A percentile compares a stretch with the other conserved stretches of the same genome.
These are phyloP conservation scores for Cerastoderma edule DNA, from an alignment of 2,888 invertebrate genomes.

Conservation along the genomic window DNA sequence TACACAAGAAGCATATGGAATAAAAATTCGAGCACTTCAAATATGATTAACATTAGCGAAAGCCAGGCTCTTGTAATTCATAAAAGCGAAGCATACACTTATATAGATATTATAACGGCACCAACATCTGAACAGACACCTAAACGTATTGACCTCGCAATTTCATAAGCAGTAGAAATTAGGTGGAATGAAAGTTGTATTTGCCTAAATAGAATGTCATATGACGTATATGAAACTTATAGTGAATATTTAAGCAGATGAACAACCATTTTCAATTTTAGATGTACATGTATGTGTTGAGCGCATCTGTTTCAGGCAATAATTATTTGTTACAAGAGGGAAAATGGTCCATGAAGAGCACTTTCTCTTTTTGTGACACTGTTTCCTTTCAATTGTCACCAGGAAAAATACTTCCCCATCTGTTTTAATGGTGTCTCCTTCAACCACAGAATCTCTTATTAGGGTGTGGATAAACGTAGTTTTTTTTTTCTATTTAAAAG, in stretches of 20 bases:
- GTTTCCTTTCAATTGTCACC: neutral
- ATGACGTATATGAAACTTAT: neutral
- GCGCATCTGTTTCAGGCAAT: no score
- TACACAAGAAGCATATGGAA: neutral
- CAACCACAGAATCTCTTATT: neutral
- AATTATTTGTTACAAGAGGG: no score
- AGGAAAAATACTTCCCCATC: neutral
- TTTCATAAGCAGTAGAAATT: neutral
- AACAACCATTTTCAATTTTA: neutral
- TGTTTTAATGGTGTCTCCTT: neutral
- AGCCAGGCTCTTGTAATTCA: no score
- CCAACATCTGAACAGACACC: no score
- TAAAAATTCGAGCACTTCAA: neutral
- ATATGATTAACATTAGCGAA: no score
- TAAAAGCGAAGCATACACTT: no score
- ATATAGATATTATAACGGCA: no score
- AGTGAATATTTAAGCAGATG: neutral
- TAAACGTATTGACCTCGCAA: no score
- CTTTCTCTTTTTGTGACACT: neutral
- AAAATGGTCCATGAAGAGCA: constrained; percentile 1
- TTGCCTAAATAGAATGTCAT: neutral
- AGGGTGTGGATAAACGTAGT: neutral
- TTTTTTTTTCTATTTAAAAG: constrained; percentile 59
- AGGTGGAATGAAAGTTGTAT: neutral
- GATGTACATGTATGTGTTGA: no score